Percentiles rank a stretch among this genome's conserved stretches.
These are phyloP conservation scores for Calycopis cecrops DNA, from an alignment of 1,140 invertebrate genomes.

Conservation along the genomic window DNA sequence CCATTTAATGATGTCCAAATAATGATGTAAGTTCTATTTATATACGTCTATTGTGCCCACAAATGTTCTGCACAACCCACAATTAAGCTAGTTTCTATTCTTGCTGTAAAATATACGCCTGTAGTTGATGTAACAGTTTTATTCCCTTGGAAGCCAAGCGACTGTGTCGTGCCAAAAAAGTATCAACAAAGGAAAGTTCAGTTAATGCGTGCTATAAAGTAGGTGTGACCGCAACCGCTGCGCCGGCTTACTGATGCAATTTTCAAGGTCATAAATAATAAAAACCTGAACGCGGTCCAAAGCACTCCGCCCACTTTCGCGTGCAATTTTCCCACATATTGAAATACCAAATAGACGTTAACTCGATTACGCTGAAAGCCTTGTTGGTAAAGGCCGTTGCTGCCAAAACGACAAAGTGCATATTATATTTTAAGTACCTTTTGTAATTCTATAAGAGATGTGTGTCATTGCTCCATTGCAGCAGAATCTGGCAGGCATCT, in stretches of 20 bases:
- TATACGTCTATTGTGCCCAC: too few relatives aligned
- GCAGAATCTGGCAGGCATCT: too few relatives aligned
- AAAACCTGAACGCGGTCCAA: slow-evolving; percentile 66
- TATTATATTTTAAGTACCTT: too few relatives aligned
- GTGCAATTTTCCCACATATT: slow-evolving; percentile 50
- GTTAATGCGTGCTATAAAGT: slow-evolving; percentile 65
- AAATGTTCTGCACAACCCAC: too few relatives aligned
- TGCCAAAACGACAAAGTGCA: too few relatives aligned
- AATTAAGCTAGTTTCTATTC: too few relatives aligned
- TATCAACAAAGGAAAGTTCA: slow-evolving; percentile 57
- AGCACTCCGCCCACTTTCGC: slow-evolving; percentile 62
- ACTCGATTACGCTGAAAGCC: neutral
- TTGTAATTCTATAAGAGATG: too few relatives aligned
- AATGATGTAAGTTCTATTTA: too few relatives aligned
- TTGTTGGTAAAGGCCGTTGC: neutral
- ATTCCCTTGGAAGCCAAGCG: slow-evolving; percentile 21
- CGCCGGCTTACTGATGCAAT: slow-evolving; percentile 69
- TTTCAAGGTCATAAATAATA: slow-evolving; percentile 74
- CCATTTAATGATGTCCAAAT: too few relatives aligned
- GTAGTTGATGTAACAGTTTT: slow-evolving; percentile 34
- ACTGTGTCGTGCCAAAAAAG: slow-evolving; percentile 45
- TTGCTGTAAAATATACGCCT: neutral
- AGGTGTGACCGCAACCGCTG: slow-evolving; percentile 67
- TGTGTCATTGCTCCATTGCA: too few relatives aligned
- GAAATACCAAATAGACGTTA: slow-evolving; percentile 38